These are phyloP conservation scores for Pyrrhia umbra DNA, from an alignment of 2,888 invertebrate species.

Conservation along the genomic window DNA sequence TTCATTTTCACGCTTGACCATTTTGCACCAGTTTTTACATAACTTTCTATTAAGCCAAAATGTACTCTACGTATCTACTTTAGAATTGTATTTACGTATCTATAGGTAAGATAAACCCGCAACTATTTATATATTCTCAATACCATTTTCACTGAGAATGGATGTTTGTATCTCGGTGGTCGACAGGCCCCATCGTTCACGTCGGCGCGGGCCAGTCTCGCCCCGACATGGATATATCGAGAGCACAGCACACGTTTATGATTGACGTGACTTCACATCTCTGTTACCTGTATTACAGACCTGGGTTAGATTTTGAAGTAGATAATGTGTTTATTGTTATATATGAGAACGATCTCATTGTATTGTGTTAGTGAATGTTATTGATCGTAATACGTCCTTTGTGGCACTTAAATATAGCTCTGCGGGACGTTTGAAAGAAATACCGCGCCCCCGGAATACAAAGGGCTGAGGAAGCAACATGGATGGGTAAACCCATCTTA, in stretches of 20 bases:
- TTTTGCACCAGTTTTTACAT: neutral
- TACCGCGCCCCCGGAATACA: no score
- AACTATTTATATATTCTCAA: constrained; percentile 25
- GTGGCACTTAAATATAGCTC: neutral
- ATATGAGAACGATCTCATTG: neutral
- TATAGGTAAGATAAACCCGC: no score
- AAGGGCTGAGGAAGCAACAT: no score
- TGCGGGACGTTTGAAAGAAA: no score
- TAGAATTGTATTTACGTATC: no score
- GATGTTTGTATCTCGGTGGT: constrained; percentile 32
- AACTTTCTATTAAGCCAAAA: neutral
- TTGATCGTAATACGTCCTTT: neutral
- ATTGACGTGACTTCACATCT: constrained; percentile 28
- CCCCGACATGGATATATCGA: constrained; percentile 47
- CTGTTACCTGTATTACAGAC: constrained; percentile 8
- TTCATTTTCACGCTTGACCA: constrained; percentile 1
- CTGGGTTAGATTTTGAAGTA: no score
- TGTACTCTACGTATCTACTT: no score
- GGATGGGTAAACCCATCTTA: no score
- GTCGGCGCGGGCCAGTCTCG: constrained; percentile 19
- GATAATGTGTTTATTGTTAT: neutral
- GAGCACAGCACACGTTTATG: constrained; percentile 20
- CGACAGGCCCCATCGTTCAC: constrained; percentile 52
- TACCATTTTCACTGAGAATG: constrained; percentile 47
- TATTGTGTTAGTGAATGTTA: neutral